Evolutionary conservation across 2,888 invertebrate genomes (phyloP).

Genomic region (Drosophila fulvimacula): DNA sequence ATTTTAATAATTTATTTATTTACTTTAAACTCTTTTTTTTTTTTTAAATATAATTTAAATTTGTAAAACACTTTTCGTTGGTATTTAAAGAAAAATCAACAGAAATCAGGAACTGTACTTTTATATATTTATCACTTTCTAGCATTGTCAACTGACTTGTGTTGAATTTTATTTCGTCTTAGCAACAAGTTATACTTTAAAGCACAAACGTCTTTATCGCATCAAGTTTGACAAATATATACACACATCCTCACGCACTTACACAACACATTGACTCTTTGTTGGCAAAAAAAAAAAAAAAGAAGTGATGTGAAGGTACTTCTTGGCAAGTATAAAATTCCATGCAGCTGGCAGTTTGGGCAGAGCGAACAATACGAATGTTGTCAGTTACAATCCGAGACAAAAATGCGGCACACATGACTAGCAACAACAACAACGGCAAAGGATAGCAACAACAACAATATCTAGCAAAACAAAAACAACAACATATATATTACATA

Average conservation of each 20-base stretch:
- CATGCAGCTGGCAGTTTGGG: slow-evolving; percentile 22
- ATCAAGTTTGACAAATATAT: not conserved
- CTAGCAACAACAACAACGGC: slow-evolving; percentile 9
- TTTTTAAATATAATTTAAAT: not conserved
- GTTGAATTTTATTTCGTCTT: not conserved
- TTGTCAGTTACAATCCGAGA: slow-evolving; percentile 33
- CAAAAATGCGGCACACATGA: slow-evolving; percentile 22
- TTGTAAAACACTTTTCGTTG: too few species aligned
- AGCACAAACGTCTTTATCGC: not conserved
- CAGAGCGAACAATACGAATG: slow-evolving; percentile 12
- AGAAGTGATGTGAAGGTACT: slow-evolving; percentile 33
- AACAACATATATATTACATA: slow-evolving; percentile 20
- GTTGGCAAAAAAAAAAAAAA: slow-evolving; percentile 10
- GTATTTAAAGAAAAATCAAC: too few species aligned
- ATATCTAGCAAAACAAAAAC: not conserved
- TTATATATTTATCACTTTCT: not conserved
- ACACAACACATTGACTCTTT: slow-evolving; percentile 15
- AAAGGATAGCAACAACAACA: slow-evolving; percentile 13
- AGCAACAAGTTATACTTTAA: slow-evolving; percentile 30
- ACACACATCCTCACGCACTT: not conserved
- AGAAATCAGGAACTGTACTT: not conserved
- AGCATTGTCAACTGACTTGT: not conserved
- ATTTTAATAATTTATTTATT: not conserved
- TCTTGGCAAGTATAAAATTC: slow-evolving; percentile 39
- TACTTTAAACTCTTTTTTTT: too few species aligned